Evolutionary conservation across 2,113 vertebrate species (phyloP).

Genomic region (Patagioenas fasciata): DNA sequence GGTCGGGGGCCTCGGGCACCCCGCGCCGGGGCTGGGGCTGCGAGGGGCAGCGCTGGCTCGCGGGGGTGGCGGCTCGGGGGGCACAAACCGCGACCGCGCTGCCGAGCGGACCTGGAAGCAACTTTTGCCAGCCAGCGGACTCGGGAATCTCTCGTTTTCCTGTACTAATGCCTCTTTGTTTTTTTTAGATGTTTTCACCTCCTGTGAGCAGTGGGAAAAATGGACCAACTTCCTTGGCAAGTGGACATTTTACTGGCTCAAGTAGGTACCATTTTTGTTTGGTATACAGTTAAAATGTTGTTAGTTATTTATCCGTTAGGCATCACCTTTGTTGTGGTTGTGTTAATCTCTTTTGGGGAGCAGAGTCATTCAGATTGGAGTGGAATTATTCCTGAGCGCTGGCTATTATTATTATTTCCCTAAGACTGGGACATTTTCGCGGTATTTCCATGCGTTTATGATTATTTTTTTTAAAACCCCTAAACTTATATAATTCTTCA

Average conservation of each 20-base stretch:
- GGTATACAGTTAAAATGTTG: constrained; percentile 3
- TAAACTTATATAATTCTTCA: background rate
- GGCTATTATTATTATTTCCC: background rate
- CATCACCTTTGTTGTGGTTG: constrained; percentile 64
- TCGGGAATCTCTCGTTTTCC: background rate
- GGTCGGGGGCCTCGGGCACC: too few relatives aligned
- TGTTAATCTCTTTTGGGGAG: constrained; percentile 54
- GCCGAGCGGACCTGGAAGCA: constrained; percentile 10
- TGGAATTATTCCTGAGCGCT: constrained; percentile 11
- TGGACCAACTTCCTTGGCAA: constrained; percentile 94
- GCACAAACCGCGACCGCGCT: constrained; percentile 16
- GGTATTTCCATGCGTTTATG: background rate
- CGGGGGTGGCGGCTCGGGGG: background rate
- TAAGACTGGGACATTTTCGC: background rate
- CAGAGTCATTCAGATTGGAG: constrained; percentile 44
- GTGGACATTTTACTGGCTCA: constrained; percentile 97
- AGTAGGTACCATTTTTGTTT: constrained; percentile 86
- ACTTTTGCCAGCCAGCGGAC: constrained; percentile 7
- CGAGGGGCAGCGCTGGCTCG: too few relatives aligned
- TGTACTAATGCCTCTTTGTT: constrained; percentile 74
- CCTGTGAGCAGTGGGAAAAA: constrained; percentile 98
- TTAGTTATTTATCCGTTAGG: constrained; percentile 47
- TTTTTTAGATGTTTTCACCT: constrained; percentile 99
- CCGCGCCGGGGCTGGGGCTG: background rate
- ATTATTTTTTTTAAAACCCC: background rate